Base-by-base conservation (phyloP, 1,140 invertebrate genomes). In the Drosophila tropicalis region DNA sequence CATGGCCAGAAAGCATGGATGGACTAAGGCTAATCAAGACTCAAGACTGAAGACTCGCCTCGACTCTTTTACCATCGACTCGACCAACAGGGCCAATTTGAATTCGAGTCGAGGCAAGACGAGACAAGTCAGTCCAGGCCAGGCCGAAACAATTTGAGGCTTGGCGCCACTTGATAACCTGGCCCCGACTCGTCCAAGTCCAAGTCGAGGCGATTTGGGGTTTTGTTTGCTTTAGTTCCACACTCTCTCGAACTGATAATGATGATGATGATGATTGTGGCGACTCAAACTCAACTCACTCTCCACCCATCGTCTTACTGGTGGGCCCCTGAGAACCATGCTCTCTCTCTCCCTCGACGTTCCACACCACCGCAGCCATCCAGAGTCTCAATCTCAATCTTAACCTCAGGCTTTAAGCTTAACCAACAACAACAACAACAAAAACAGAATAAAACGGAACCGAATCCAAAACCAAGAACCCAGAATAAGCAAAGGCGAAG, bases 101-200 rank as follows among this genome's bases (percentile, higher is more conserved):
- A 89, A 90, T 90, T 90, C 69, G 62, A 54, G 41, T 55, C 57
- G 64, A 29, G 25, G n/a, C 55, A 22, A 44, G 34, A 41, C 69
- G 25, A 36, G 13, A 17, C 17, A 19, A 40, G 47, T 17, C 41
- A 34, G 60, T 51, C 41, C 36, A 62, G 68, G 29, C 71, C 76
- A 67, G 77, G 69, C 77, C 82, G 79, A 87, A 87, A 87, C 85
- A 90, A 90, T 90, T 90, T 90, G 85, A 73, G 78, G 85, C 85
- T 90, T 90, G 86, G 90, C 83, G 90, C 90, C 86, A 91, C 90
- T 81, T 91, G 90, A 90, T 87, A 84, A 89, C 85, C 81, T 68
- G 65, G 68, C 79, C 61, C 39, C 76, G 68, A 29, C 70, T 34
- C 39, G n/a, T 78, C 64, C 36, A 39, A 5, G 55, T 58, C 66